Evolutionary conservation across 23 tunicate genomes (phyloP).

Genomic region (Trididemnum clinides): DNA sequence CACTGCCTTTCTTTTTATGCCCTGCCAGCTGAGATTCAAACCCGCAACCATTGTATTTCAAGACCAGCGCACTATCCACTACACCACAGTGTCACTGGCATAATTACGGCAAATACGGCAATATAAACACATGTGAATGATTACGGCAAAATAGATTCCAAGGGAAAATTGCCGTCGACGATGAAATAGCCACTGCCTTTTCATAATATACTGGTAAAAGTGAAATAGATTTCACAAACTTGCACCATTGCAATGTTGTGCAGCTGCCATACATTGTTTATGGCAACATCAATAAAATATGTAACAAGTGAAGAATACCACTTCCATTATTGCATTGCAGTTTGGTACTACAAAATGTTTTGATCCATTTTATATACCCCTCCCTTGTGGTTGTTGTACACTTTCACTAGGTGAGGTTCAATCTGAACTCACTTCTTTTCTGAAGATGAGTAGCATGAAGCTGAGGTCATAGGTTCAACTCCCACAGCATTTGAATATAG

Average conservation of each 20-base stretch:
- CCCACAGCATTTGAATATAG: not conserved
- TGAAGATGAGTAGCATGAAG: not conserved
- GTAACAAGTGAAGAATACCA: not conserved
- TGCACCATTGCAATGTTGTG: not conserved
- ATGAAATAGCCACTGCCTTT: no score
- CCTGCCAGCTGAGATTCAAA: no score
- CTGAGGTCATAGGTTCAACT: not conserved
- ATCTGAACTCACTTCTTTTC: not conserved
- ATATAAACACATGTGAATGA: no score
- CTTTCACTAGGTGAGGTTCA: not conserved
- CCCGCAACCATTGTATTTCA: no score
- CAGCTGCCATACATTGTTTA: not conserved
- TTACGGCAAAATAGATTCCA: no score
- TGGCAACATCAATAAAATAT: not conserved
- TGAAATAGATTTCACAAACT: not conserved
- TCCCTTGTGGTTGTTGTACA: not conserved
- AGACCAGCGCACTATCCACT: no score
- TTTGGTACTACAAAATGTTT: not conserved
- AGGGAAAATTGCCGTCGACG: no score
- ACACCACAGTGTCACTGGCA: no score
- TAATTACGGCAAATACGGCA: no score
- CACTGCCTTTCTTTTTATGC: no score
- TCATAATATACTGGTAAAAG: not conserved
- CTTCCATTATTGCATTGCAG: not conserved
- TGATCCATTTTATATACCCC: not conserved